phyloP scores from a whole-genome alignment of 2,113 vertebrate genomes.

The Pongo abelii region DNA sequence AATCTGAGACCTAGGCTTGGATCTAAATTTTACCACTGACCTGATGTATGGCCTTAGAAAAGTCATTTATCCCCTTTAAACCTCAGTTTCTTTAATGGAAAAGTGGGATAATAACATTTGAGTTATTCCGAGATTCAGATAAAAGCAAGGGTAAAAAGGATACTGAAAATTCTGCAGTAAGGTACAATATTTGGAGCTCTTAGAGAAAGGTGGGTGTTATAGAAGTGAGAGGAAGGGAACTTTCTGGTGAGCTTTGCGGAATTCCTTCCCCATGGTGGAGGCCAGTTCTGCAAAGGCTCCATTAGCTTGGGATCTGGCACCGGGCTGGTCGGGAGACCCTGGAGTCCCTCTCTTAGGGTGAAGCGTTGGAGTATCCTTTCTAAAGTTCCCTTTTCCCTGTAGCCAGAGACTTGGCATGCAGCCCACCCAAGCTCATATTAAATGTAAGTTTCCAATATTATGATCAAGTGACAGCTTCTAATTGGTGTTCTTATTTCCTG shows the following conservation, averaged over 20 bases:
- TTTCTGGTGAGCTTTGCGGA: neutral
- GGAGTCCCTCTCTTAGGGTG: neutral
- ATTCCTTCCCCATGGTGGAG: neutral
- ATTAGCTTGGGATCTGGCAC: neutral
- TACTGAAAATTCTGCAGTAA: neutral
- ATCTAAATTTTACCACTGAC: neutral
- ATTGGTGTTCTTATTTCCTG: neutral
- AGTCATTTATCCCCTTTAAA: neutral
- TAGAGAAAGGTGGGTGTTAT: neutral
- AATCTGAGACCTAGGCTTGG: neutral
- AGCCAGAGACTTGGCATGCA: neutral
- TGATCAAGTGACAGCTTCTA: neutral
- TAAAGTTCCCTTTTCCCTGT: neutral
- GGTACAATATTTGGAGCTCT: neutral
- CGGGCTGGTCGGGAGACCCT: neutral
- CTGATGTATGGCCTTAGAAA: neutral
- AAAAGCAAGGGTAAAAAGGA: neutral
- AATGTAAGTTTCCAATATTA: neutral
- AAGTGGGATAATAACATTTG: neutral
- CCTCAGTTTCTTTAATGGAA: neutral
- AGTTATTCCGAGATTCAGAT: neutral
- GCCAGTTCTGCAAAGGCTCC: neutral
- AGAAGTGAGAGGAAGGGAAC: neutral
- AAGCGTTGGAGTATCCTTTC: neutral
- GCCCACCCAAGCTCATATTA: neutral